Evolutionary conservation across 2,797 vertebrate genomes (phyloP).

Genomic region (Amphiprion clarkii): DNA sequence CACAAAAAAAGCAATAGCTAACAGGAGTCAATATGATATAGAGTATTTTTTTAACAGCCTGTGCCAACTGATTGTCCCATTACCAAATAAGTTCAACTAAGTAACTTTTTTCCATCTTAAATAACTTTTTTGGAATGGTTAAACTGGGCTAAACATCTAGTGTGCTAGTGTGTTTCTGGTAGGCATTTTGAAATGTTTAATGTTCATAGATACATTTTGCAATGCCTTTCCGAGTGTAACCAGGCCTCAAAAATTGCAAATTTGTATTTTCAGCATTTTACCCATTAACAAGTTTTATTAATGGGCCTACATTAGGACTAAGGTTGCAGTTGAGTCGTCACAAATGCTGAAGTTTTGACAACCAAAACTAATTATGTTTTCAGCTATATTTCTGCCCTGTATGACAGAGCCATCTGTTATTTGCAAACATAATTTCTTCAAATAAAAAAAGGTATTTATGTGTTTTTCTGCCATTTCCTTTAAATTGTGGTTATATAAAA

Average conservation of each 20-base stretch:
- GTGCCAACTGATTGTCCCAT: neutral
- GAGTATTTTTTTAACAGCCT: neutral
- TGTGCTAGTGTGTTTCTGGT: too few relatives aligned
- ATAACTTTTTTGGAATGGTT: too few relatives aligned
- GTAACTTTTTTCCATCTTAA: neutral
- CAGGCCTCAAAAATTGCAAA: too few relatives aligned
- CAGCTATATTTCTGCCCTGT: neutral
- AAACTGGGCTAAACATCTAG: too few relatives aligned
- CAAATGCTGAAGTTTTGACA: neutral
- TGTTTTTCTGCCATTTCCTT: neutral
- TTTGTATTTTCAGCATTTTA: too few relatives aligned
- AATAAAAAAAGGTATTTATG: neutral
- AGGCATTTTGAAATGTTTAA: too few relatives aligned
- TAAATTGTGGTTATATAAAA: constrained; percentile 15
- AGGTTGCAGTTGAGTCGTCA: neutral
- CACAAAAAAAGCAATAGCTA: neutral
- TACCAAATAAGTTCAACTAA: neutral
- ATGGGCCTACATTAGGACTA: neutral
- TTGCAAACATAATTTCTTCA: constrained; percentile 3
- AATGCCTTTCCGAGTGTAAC: too few relatives aligned
- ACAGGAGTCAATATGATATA: neutral
- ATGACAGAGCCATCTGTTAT: constrained; percentile 6
- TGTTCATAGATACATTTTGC: too few relatives aligned
- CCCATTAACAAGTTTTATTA: neutral
- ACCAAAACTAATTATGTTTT: neutral